Conservation (phyloP, 2,797 vertebrate species). For the Natrix natrix region DNA sequence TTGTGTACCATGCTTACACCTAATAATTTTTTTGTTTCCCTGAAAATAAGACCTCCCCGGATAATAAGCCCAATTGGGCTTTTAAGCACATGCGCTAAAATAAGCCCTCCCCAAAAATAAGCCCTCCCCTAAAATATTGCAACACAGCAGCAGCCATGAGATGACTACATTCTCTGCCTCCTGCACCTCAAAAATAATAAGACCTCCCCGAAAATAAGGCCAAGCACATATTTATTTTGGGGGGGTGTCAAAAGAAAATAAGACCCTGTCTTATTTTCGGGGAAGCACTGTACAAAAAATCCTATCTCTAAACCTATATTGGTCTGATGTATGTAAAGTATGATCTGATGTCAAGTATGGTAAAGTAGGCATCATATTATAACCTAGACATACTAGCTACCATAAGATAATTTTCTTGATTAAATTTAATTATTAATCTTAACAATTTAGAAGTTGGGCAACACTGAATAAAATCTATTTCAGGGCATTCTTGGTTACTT, state of each 20-base stretch:
- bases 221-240: no score
- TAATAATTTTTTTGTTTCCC: background rate
- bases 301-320: background rate
- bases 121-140: no score
- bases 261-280: no score
- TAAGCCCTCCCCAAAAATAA: no score
- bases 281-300: background rate
- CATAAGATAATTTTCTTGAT: background rate
- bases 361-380: background rate
- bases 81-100: no score
- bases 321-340: background rate
- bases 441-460: slow-evolving; percentile 25
- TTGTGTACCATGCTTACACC: background rate
- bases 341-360: background rate
- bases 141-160: no score
- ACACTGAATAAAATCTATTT: background rate
- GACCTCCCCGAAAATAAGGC: no score
- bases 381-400: background rate
- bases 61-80: no score
- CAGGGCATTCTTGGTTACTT: background rate
- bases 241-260: no score
- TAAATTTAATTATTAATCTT: slow-evolving; percentile 28
- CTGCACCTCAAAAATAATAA: no score
- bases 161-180: no score
- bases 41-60: no score